Evolutionary conservation across 2,888 invertebrate genomes (phyloP), one percentile per base, ranked within the genome.

Genomic region (Acleris laterana): DNA sequence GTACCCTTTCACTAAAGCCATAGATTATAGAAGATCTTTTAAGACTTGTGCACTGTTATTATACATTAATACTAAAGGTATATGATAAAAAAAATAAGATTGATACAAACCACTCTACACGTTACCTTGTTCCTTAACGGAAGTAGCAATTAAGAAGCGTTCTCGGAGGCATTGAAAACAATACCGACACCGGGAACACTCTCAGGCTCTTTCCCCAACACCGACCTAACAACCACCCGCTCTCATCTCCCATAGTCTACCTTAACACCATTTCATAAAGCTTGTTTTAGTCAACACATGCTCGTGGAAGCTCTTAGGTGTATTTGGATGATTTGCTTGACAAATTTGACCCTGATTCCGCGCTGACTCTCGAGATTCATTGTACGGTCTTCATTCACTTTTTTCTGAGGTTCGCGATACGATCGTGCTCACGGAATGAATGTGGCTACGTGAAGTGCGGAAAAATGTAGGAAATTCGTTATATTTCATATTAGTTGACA

Each of bases 261-360:
- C 72, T 69, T 76, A 71, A 38, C 0, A 0, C 1, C 1, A 13
- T 1, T 4, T 1, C 0, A 1, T 22, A 79, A 77, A 69, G 72
- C 75, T 62, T 42, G 16, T 67, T 64, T 73, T 76, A 73, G 7
- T 53, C 53, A 60, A 66, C 4, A 32, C 20, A 3, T 5, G 42
- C 62, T 58, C 55, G 65, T 69, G 70, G 58, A 69, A 77, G 70
- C 74, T 78, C 77, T 72, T 74, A 76, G 74, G 77, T 75, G 81
- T 81, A 84, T 85, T 83, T 81, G 78, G 83, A 83, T 83, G 84
- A 85, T 85, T 88, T 82, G 81, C 84, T 81, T 84, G 87, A 87
- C 85, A 83, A 88, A 85, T 86, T 85, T 88, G 88, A 91, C 90
- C 90, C 86, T 89, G 89, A 90, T 90, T 88, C 87, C 76, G 78